Evolutionary conservation across 2,797 vertebrate species (phyloP), one percentile per base, ranked within the genome.

Genomic region (Artibeus jamaicensis): DNA sequence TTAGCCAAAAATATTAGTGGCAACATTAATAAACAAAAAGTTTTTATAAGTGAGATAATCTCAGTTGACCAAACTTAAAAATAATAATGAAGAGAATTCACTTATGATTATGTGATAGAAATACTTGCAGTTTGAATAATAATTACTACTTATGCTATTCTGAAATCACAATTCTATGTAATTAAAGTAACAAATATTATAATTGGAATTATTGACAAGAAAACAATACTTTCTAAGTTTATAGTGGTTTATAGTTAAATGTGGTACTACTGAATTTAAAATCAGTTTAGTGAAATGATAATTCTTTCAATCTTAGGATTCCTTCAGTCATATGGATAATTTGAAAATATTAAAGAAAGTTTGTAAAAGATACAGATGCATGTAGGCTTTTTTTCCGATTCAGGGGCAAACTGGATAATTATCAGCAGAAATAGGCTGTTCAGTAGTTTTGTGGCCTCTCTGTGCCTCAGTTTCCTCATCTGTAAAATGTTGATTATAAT

Each of bases 211-310:
- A 70, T 29, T 90, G 42, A 81, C 32, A 89, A 79, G 77, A 87
- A 87, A 68, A 44, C 42, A 82, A 59, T 67, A 32, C 65, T 77
- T 73, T 55, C 46, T 96, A 82, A 79, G 22, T 70, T 86, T 53
- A 65, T 53, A 67, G 59, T 82, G 59, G 8, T 50, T 77, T 74
- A 44, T 82, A 34, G 44, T 82, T 86, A 55, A 89, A 82, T 93
- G 86, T 85, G 53, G 3, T 77, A 88, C 86, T 68, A 59, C 32
- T 44, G 55, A 92, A 92, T 85, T 95, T 93, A 79, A 94, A 70
- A 50, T 65, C 6, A 57, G 81, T 76, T 83, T 32, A 93, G 15
- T 34, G 26, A 91, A 88, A 65, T 59, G 14, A 67, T 50, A 46
- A 15, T 92, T 89, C 65, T 71, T 79, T 93, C 37, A 39, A 15